phyloP scores from a whole-genome alignment of 2,797 vertebrate genomes.

The Chiloscyllium punctatum region DNA sequence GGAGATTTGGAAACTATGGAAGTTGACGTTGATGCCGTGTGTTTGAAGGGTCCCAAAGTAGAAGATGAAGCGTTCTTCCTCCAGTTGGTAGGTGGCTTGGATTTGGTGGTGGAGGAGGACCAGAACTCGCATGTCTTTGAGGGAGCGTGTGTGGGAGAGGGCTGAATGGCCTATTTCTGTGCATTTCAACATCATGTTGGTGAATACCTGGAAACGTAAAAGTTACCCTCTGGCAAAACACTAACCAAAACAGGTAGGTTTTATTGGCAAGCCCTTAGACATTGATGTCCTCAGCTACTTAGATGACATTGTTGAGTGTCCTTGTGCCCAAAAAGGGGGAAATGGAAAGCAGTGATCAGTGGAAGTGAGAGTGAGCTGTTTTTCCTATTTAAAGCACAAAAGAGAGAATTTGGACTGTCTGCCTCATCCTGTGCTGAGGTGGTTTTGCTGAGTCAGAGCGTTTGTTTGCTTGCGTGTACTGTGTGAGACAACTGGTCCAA shows the following conservation, averaged over 20 bases:
- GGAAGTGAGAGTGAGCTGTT: background rate
- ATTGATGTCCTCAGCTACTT: background rate
- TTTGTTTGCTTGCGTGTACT: background rate
- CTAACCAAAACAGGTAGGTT: background rate
- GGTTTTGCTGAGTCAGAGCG: conserved; percentile 10
- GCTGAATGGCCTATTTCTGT: background rate
- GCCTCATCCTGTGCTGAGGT: background rate
- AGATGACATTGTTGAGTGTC: background rate
- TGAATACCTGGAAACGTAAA: background rate
- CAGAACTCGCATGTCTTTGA: no score
- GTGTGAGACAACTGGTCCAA: background rate
- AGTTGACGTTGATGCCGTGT: no score
- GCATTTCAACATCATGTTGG: background rate
- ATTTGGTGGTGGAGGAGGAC: no score
- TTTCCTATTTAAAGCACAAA: background rate
- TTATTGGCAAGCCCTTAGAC: background rate
- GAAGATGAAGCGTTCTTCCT: no score
- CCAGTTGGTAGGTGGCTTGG: no score
- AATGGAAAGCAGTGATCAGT: background rate
- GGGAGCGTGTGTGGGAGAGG: no score
- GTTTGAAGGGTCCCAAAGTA: no score
- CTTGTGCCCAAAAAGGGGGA: background rate
- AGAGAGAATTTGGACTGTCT: no score
- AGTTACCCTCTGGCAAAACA: background rate
- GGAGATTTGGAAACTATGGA: no score